These are phyloP conservation scores for Muscicapa striata DNA, from an alignment of 2,797 vertebrate species.

Conservation along the genomic window DNA sequence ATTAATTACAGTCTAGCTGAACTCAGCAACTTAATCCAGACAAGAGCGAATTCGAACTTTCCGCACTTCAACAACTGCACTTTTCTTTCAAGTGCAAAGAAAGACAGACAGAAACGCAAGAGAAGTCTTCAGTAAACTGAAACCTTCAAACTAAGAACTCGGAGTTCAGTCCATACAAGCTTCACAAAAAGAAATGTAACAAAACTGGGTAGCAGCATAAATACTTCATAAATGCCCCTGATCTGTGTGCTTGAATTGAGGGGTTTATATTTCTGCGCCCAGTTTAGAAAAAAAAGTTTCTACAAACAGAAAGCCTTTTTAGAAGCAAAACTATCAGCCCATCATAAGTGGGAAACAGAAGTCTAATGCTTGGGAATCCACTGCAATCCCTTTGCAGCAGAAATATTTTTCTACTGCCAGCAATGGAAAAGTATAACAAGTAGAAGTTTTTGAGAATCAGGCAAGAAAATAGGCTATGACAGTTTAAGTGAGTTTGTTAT, in stretches of 20 bases:
- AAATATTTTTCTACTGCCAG: conserved; percentile 34
- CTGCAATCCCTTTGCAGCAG: not conserved
- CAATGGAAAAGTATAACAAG: conserved; percentile 6
- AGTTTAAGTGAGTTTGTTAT: not conserved
- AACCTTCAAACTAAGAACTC: not conserved
- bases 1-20: conserved; percentile 24
- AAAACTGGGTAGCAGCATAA: conserved; percentile 49
- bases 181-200: conserved; percentile 27
- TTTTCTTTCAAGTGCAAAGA: conserved; percentile 25
- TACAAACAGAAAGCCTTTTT: not conserved
- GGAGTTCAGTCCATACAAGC: not conserved
- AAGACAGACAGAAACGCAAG: not conserved
- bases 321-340: not conserved
- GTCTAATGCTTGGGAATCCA: not conserved
- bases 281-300: not conserved
- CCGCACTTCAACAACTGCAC: not conserved
- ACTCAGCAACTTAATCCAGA: not conserved
- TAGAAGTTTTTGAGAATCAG: not conserved
- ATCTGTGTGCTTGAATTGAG: not conserved
- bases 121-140: not conserved
- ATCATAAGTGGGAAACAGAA: not conserved
- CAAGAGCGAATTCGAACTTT: not conserved
- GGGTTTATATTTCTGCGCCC: not conserved
- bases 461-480: not conserved
- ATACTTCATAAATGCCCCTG: not conserved